A percentile compares a stretch with the other conserved stretches of the same genome.
These are phyloP conservation scores for Xylocopa sonorina DNA, from an alignment of 1,140 invertebrate species.

Conservation along the genomic window DNA sequence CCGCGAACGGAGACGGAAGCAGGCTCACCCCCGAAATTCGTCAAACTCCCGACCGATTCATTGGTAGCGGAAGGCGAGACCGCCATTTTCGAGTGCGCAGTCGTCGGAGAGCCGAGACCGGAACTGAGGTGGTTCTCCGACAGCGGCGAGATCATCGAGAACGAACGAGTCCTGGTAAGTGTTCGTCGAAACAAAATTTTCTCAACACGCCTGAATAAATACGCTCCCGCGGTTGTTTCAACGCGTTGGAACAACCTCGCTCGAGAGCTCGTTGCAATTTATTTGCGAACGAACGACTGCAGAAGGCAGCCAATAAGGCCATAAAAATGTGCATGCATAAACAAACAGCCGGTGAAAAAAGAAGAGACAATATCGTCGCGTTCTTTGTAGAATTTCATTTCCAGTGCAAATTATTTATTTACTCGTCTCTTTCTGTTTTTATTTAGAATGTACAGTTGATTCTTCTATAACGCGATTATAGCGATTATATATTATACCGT, in stretches of 20 bases:
- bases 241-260: neutral
- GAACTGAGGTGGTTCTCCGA: conserved; percentile 89
- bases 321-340: neutral
- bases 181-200: neutral
- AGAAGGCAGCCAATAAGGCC: too few species aligned
- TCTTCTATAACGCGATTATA: too few species aligned
- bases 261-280: neutral
- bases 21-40: conserved; percentile 85
- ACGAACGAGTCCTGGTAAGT: conserved; percentile 81
- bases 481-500: too few species aligned
- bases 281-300: neutral
- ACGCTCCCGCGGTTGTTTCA: neutral
- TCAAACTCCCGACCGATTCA: conserved; percentile 87
- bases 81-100: conserved; percentile 87
- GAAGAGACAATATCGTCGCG: neutral
- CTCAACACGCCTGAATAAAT: neutral
- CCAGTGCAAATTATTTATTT: neutral
- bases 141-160: conserved; percentile 84
- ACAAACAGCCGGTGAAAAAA: neutral
- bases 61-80: conserved; percentile 86
- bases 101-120: conserved; percentile 88
- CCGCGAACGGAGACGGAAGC: conserved; percentile 8
- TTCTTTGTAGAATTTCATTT: neutral
- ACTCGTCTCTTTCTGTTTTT: too few species aligned
- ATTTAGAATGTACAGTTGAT: too few species aligned